These are phyloP conservation scores for Hydropsyche tenuis DNA, from an alignment of 1,140 invertebrate genomes.

Conservation along the genomic window DNA sequence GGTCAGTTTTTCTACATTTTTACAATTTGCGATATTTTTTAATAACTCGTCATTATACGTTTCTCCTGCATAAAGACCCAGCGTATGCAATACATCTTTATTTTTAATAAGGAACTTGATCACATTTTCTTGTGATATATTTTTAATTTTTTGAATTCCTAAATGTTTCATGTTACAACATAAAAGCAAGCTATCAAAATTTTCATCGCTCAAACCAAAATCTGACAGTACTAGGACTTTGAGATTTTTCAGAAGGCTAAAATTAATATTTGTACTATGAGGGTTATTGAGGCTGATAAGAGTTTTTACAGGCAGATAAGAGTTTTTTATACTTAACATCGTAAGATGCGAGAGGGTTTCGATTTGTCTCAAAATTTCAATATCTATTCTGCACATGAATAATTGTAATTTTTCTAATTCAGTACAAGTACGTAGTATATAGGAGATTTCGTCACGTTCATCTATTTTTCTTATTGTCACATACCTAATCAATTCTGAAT, in stretches of 20 bases:
- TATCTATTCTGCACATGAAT: constrained; percentile 23
- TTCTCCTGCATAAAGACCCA: constrained; percentile 58
- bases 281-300: background rate
- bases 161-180: constrained; percentile 56
- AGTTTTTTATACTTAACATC: constrained; percentile 3
- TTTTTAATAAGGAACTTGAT: constrained; percentile 54
- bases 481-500: constrained; percentile 30
- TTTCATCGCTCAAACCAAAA: constrained; percentile 56
- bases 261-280: constrained; percentile 5
- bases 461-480: constrained; percentile 29
- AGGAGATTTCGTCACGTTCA: background rate
- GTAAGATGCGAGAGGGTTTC: background rate
- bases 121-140: constrained; percentile 54
- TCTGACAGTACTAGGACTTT: constrained; percentile 57
- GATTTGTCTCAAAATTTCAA: background rate
- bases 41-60: constrained; percentile 55
- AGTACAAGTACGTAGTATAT: background rate
- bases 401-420: constrained; percentile 1
- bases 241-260: constrained; percentile 39
- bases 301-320: background rate
- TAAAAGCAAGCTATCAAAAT: constrained; percentile 55
- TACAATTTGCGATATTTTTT: constrained; percentile 54
- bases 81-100: constrained; percentile 53
- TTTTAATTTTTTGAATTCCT: constrained; percentile 58
- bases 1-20: constrained; percentile 54